Conservation (phyloP, 2,888 invertebrate species). For the Andrena dorsata region DNA sequence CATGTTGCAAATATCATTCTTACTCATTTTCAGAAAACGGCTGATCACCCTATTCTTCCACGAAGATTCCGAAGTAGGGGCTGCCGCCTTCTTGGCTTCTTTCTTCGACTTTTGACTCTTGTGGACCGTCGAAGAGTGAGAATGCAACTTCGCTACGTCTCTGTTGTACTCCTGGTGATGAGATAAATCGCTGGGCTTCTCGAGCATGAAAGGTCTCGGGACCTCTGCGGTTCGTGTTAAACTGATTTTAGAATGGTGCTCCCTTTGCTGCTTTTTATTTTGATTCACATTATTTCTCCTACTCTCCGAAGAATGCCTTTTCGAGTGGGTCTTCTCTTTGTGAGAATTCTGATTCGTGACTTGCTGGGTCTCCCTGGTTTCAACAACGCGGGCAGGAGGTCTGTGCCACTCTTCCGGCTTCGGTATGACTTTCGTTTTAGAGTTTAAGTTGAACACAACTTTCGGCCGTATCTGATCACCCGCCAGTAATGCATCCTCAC, state of each 20-base stretch:
- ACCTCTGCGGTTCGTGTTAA: background rate
- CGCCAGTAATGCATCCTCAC: constrained; percentile 10
- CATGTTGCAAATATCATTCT: constrained; percentile 83
- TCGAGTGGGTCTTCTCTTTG: background rate
- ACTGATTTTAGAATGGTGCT: background rate
- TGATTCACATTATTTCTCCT: constrained; percentile 16
- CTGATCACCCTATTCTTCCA: constrained; percentile 82
- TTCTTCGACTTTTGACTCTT: constrained; percentile 28
- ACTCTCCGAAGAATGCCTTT: background rate
- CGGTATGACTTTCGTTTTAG: constrained; percentile 70
- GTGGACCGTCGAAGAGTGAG: background rate
- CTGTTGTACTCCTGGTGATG: background rate
- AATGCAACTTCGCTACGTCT: constrained; percentile 16
- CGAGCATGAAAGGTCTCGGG: background rate
- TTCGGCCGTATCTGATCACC: constrained; percentile 72
- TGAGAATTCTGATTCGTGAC: background rate
- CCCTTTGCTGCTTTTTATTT: constrained; percentile 1
- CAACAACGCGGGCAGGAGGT: background rate
- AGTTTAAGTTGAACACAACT: constrained; percentile 77
- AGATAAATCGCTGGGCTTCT: constrained; percentile 12
- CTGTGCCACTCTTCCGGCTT: constrained; percentile 73
- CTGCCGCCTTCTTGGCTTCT: constrained; percentile 43
- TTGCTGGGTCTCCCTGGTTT: constrained; percentile 25
- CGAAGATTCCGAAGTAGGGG: constrained; percentile 65
- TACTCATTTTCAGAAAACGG: constrained; percentile 83